phyloP scores from a whole-genome alignment of 2,888 invertebrate genomes.

The Zootermopsis nevadensis region DNA sequence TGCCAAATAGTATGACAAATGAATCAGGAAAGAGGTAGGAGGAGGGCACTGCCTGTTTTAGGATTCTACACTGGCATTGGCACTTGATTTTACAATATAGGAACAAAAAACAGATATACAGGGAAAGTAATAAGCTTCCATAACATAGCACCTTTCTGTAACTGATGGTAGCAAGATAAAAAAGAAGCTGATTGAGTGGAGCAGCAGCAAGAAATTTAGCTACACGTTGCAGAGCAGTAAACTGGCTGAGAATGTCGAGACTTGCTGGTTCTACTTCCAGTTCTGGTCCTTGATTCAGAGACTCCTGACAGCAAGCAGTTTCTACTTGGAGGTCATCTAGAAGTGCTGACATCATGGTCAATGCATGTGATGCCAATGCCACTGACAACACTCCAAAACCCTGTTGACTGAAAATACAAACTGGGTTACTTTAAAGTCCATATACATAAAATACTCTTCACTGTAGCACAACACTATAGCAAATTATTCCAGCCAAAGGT shows the following conservation, averaged over 20 bases:
- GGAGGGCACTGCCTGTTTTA: too few relatives aligned
- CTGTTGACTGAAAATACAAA: slow-evolving; percentile 72
- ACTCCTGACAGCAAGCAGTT: slow-evolving; percentile 63
- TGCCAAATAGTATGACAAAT: too few relatives aligned
- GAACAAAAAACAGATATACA: too few relatives aligned
- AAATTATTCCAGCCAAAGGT: too few relatives aligned
- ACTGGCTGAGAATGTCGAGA: slow-evolving; percentile 72
- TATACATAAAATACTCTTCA: too few relatives aligned
- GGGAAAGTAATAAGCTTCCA: background rate
- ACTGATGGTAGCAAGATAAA: slow-evolving; percentile 88
- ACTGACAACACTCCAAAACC: slow-evolving; percentile 91
- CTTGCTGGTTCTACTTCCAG: slow-evolving; percentile 69
- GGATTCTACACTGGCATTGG: too few relatives aligned
- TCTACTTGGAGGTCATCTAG: slow-evolving; percentile 84
- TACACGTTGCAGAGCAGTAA: slow-evolving; percentile 77
- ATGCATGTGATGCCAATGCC: slow-evolving; percentile 85
- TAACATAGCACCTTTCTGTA: slow-evolving; percentile 77
- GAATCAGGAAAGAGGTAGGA: too few relatives aligned
- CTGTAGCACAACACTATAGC: too few relatives aligned
- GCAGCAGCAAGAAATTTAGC: slow-evolving; percentile 77
- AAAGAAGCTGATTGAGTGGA: slow-evolving; percentile 83
- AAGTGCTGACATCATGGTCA: slow-evolving; percentile 79
- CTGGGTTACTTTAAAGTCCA: background rate
- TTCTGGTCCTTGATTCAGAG: slow-evolving; percentile 56
- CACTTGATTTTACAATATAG: background rate